Base-by-base conservation (phyloP, 1,140 invertebrate genomes). In the Drosophila saltans region DNA sequence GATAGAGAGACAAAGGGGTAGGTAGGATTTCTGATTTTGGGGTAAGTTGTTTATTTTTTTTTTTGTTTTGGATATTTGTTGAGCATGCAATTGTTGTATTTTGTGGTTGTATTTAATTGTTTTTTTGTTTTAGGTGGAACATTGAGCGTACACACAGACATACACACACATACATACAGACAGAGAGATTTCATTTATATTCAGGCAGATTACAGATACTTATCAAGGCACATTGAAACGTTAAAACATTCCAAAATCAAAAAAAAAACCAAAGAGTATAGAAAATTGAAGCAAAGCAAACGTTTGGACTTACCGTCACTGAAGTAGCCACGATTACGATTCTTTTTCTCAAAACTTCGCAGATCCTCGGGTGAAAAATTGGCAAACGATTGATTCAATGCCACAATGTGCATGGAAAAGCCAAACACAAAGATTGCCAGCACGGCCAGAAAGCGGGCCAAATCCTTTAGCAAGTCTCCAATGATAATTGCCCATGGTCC, bases 401-500 rank as follows among this genome's bases (percentile, higher is more conserved):
- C 98, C 10, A 98, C 97, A 56, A 99, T 97, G 85, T 99, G 97
- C 95, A 99, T 97, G 0, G 98, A 99, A 92, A 99, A 99, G 56
- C 99, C 99, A 91, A 98, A 97, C 73, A 99, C 97, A 93, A 99
- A 99, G 92, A 99, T 99, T 11, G 97, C 96, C 83, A 99, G 93
- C 7, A 99, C 98, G 26, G 98, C 98, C 65, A 99, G 94, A 93
- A 99, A 99, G 75, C 98, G 94, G 5, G 97, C 97, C 75, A 99
- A 93, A 93, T 99, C 96, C 93, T 97, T 97, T 94, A 97, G 96
- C 52, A 97, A 93, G 92, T 97, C 96, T 9, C 96, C 97, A 78
- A 97, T 97, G 89, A 97, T 97, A 73, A 97, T 97, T 16, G 97
- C 97, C 99, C 99, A 99, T 0, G 99, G 99, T 41, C 99, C 99